Conservation (phyloP, 2,797 vertebrate genomes). For the Podarcis lilfordi region DNA sequence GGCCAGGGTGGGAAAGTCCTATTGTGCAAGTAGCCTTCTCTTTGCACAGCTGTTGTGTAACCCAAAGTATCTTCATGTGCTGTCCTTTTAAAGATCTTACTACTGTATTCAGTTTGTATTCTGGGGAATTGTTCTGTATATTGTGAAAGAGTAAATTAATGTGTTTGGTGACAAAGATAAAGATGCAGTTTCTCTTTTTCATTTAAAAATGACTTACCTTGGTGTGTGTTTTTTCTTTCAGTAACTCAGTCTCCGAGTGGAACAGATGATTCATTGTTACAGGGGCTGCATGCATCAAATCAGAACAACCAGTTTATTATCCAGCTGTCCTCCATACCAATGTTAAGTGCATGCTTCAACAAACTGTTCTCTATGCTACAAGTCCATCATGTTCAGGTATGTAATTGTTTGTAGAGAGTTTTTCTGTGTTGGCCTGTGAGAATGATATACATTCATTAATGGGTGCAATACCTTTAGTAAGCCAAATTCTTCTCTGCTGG, state of each 20-base stretch:
- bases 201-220: not conserved
- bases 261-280: conserved; percentile 94
- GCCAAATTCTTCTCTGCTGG: not conserved
- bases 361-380: conserved; percentile 99
- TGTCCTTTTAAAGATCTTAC: too few relatives aligned
- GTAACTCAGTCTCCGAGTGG: conserved; percentile 91
- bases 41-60: too few relatives aligned
- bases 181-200: not conserved
- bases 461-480: not conserved
- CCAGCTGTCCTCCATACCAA: conserved; percentile 93
- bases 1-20: too few relatives aligned
- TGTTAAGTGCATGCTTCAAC: conserved; percentile 97
- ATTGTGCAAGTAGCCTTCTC: too few relatives aligned
- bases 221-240: conserved; percentile 63
- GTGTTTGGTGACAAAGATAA: not conserved
- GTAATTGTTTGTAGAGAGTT: conserved; percentile 10
- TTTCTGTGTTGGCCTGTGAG: not conserved
- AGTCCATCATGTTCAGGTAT: conserved; percentile 98
- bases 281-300: conserved; percentile 87
- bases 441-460: not conserved
- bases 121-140: not conserved
- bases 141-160: not conserved
- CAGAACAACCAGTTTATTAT: conserved; percentile 82
- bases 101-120: not conserved
- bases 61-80: too few relatives aligned